A percentile compares a stretch with the other conserved stretches of the same genome.
These are phyloP conservation scores for Vidua macroura DNA, from an alignment of 2,113 vertebrate species.

Conservation along the genomic window DNA sequence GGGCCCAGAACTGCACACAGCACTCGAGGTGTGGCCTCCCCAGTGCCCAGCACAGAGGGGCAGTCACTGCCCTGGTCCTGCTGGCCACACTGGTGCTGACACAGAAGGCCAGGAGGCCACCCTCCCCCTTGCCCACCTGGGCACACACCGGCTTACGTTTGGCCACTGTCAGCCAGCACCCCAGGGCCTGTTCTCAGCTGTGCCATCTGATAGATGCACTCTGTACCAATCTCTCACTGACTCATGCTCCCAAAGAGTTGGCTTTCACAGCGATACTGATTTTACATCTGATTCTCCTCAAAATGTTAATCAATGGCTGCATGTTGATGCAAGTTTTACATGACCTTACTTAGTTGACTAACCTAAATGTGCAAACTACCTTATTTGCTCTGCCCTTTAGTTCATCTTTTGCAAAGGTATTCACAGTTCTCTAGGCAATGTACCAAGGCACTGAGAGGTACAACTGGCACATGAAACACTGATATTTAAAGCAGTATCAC, in stretches of 20 bases:
- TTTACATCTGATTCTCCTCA: background rate
- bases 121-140: fast-evolving
- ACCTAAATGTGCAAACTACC: background rate
- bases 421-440: background rate
- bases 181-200: background rate
- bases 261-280: background rate
- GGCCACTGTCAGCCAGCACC: fast-evolving
- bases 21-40: fast-evolving
- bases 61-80: background rate
- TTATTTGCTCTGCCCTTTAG: background rate
- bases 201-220: background rate
- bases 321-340: background rate
- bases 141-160: fast-evolving
- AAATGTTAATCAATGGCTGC: background rate
- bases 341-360: background rate
- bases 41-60: background rate
- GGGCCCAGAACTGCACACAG: fast-evolving
- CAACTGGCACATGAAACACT: background rate
- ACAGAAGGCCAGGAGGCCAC: background rate
- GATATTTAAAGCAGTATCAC: background rate
- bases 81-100: background rate
- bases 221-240: background rate
- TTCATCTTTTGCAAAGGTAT: background rate
- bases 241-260: background rate
- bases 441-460: background rate